Base-by-base conservation (phyloP, 1,140 invertebrate species). In the Brachionus rubens region DNA sequence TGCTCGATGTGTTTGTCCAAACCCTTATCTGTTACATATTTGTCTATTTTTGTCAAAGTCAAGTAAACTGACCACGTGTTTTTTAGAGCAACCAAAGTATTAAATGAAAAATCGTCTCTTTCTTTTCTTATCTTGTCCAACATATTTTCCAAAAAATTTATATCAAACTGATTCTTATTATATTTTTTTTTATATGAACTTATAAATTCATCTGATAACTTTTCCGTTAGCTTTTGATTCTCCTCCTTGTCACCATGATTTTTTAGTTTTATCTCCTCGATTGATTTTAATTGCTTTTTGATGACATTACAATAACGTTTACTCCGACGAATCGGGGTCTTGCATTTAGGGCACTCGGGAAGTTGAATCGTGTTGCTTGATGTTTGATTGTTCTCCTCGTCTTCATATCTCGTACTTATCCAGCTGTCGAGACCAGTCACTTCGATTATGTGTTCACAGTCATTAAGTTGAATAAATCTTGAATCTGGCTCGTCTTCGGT, bases 381-480 rank as follows among this genome's bases (percentile, higher is more conserved):
- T 79, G 3, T 36, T 5, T 36, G 3, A 5, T 36, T 3, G 9
- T 36, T 36, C 9, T 52, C 80, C 65, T 21, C 79, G 47, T 21
- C 70, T 40, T 14, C 75, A 21, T 7, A 59, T 54, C 68, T 76
- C 72, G 52, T 46, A 79, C 21, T 67, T 78, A 89, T 83, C 83
- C 88, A 86, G 46, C 79, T 80, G 79, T 89, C 86, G 80, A 90
- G 79, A 43, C 84, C 86, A 9, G 84, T 79, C 9, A 84, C 81
- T 80, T 90, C 89, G 78, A 90, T 81, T 2, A 86, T 78, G 80
- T 91, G 90, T 5, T 82, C 80, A 80, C 90, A 91, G 80, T 90
- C 89, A 79, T 87, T 82, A 21, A 91, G 80, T 40, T 85, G 79
- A 50, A 91, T 83, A 81, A 90, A 82, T 54, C 77, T 76, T 5